Conservation (phyloP, 2,113 vertebrate genomes). For the Pelmatolapia mariae region DNA sequence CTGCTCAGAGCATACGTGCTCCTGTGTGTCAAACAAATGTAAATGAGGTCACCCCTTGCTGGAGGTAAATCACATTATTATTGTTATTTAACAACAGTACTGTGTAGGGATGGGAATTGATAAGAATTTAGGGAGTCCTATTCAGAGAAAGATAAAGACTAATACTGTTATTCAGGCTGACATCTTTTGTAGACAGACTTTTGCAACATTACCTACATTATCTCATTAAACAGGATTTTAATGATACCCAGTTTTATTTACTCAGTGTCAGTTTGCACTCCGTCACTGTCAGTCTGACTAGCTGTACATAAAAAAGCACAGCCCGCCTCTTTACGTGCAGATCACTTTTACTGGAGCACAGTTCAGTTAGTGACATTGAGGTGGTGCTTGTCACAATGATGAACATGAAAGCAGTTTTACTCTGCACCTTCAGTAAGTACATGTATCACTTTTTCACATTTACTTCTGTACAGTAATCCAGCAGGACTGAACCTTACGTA, state of each 20-base stretch:
- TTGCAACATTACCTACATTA: no score
- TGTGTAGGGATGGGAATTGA: neutral
- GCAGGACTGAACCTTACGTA: no score
- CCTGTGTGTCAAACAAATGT: neutral
- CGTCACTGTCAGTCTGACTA: no score
- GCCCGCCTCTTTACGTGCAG: neutral
- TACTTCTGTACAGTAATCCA: neutral
- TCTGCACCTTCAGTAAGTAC: conserved; percentile 5
- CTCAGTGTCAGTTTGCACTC: no score
- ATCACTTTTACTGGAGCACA: neutral
- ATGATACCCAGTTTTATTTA: fast-evolving
- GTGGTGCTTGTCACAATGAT: neutral
- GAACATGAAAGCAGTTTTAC: neutral
- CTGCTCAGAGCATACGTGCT: neutral
- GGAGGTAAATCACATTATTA: neutral
- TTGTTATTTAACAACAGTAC: fast-evolving
- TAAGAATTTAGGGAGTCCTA: neutral
- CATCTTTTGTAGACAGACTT: neutral
- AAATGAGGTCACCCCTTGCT: neutral
- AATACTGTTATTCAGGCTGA: neutral
- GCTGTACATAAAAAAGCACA: neutral
- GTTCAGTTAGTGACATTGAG: neutral
- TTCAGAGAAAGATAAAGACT: neutral
- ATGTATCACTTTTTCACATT: neutral
- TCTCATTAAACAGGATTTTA: neutral